Conservation (phyloP, 2,797 vertebrate species). For the Macropus fuliginosus region DNA sequence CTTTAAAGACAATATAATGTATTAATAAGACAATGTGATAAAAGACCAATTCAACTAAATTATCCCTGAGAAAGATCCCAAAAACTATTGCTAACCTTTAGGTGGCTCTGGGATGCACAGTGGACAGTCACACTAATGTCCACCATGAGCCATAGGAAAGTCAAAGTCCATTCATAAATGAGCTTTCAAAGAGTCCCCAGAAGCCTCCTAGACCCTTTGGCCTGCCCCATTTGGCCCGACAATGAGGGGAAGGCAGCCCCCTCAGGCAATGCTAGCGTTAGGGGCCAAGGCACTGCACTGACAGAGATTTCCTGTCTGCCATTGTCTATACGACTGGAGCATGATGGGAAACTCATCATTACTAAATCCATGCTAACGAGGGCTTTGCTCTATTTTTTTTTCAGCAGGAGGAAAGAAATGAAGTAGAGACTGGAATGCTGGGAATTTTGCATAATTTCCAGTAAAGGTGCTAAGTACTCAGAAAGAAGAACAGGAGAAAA, state of each 20-base stretch:
- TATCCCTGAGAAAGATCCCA: not conserved
- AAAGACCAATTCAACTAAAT: slow-evolving; percentile 19
- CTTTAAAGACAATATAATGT: slow-evolving; percentile 2
- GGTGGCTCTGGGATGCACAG: not conserved
- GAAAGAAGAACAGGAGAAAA: not conserved
- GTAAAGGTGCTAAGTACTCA: not conserved
- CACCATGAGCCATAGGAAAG: not conserved
- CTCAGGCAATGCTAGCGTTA: not conserved
- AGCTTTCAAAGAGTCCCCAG: slow-evolving; percentile 1
- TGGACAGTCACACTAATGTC: not conserved
- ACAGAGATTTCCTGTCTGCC: not conserved
- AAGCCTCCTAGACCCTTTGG: not conserved
- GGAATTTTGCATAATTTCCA: not conserved
- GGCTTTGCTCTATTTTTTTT: slow-evolving; percentile 27
- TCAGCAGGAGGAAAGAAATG: not conserved
- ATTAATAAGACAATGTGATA: slow-evolving; percentile 2
- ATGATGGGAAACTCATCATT: not conserved
- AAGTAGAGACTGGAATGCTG: not conserved
- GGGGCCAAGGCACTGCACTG: not conserved
- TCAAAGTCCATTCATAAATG: slow-evolving; percentile 12
- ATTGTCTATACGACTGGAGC: not conserved
- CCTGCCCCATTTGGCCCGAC: not conserved
- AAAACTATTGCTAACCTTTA: not conserved
- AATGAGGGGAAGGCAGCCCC: not conserved
- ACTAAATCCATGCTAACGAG: slow-evolving; percentile 51